Conservation (phyloP, 1,140 invertebrate genomes). For the Araneus ventricosus region DNA sequence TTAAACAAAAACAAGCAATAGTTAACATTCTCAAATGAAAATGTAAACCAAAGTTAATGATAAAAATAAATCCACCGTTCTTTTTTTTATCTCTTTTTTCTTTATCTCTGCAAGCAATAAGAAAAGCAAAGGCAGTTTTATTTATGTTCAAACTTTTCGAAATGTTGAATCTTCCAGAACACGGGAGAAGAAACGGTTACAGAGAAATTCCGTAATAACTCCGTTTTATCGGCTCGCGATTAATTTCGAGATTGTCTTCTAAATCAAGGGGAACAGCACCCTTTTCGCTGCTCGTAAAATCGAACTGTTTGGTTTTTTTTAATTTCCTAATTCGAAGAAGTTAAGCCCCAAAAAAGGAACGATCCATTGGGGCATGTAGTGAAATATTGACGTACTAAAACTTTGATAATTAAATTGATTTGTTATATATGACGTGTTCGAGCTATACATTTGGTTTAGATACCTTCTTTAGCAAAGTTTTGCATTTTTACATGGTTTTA, state of each 20-base stretch:
- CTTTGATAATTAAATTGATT: not conserved
- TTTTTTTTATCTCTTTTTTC: not conserved
- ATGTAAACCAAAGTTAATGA: not conserved
- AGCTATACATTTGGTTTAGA: no score
- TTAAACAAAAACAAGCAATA: not conserved
- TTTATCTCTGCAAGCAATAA: not conserved
- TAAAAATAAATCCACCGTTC: not conserved
- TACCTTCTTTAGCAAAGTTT: no score
- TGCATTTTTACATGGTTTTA: no score
- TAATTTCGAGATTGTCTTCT: slow-evolving; percentile 8
- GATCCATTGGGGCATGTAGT: not conserved
- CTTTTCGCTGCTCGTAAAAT: not conserved
- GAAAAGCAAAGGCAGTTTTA: not conserved
- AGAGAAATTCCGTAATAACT: not conserved
- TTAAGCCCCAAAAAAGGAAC: not conserved
- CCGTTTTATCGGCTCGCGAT: not conserved
- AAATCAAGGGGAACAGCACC: not conserved
- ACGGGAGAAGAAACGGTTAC: not conserved
- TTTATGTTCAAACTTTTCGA: not conserved
- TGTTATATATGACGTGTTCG: not conserved
- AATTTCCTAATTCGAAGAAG: not conserved
- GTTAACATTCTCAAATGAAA: not conserved
- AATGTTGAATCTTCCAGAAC: not conserved
- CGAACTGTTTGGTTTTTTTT: not conserved
- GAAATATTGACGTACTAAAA: not conserved